Conservation (phyloP, 2,888 invertebrate species). For the Hybos culiciformis region DNA sequence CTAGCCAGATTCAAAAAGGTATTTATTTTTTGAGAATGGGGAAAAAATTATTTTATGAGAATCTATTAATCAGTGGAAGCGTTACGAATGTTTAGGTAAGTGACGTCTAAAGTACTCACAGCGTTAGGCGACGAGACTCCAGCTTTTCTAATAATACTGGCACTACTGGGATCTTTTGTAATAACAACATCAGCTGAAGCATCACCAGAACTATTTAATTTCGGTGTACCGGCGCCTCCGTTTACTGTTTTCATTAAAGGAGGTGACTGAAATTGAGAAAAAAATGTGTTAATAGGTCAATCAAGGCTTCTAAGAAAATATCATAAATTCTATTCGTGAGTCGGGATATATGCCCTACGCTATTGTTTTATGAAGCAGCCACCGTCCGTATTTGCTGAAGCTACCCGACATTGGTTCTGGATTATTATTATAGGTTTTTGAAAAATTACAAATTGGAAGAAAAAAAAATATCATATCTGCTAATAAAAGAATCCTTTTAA, state of each 20-base stretch:
- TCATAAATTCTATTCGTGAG: too few species aligned
- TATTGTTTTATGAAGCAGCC: too few species aligned
- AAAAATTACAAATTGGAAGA: not conserved
- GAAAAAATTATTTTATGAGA: not conserved
- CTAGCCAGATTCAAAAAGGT: too few species aligned
- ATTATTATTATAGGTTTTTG: too few species aligned
- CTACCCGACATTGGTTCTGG: too few species aligned
- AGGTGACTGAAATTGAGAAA: not conserved
- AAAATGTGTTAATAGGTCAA: not conserved
- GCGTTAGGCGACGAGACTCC: conserved; percentile 15
- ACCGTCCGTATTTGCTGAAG: too few species aligned
- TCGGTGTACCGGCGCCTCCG: conserved; percentile 27
- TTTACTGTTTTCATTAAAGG: conserved; percentile 19
- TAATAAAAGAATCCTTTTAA: conserved; percentile 2
- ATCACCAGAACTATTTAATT: conserved; percentile 34
- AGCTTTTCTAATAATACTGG: conserved; percentile 32
- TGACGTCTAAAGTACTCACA: too few species aligned
- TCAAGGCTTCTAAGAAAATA: too few species aligned
- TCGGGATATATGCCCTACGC: too few species aligned
- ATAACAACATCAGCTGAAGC: conserved; percentile 33
- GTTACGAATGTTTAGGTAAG: too few species aligned
- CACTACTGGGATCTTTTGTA: conserved; percentile 29
- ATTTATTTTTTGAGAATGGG: not conserved
- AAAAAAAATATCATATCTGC: not conserved
- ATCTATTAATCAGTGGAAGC: not conserved